Evolutionary conservation across 2,113 vertebrate species (phyloP).

Genomic region (Pomatostomus ruficeps): DNA sequence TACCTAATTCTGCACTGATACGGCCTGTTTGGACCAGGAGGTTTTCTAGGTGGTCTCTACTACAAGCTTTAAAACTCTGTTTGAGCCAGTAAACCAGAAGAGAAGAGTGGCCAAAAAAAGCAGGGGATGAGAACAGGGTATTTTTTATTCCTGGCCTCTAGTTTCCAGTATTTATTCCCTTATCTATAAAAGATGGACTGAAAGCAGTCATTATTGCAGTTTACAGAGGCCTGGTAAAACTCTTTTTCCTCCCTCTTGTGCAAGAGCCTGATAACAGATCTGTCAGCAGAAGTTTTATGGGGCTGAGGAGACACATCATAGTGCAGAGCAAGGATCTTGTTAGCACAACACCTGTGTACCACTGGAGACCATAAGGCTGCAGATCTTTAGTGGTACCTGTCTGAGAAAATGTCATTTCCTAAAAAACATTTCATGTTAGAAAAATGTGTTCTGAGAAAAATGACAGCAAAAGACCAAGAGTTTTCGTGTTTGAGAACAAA

Average conservation of each 20-base stretch:
- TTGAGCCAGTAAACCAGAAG: background rate
- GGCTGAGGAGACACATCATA: background rate
- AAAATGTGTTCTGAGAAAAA: background rate
- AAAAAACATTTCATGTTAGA: background rate
- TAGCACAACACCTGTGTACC: background rate
- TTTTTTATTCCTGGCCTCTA: background rate
- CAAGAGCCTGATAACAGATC: background rate
- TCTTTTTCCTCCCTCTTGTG: background rate
- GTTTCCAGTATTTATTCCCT: background rate
- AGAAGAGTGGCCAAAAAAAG: background rate
- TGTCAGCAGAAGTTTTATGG: background rate
- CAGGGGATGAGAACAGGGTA: background rate
- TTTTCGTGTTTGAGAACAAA: background rate
- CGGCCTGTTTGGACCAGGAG: background rate
- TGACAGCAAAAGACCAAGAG: background rate
- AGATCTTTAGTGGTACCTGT: background rate
- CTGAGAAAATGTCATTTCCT: background rate
- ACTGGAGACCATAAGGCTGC: background rate
- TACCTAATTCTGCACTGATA: background rate
- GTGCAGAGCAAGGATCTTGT: background rate
- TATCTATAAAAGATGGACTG: background rate
- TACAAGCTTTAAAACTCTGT: background rate
- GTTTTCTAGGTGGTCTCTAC: background rate
- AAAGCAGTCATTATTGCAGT: background rate
- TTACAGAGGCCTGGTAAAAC: background rate